Base-by-base conservation (phyloP, 2,797 vertebrate species). In the Rhynchotus rufescens region DNA sequence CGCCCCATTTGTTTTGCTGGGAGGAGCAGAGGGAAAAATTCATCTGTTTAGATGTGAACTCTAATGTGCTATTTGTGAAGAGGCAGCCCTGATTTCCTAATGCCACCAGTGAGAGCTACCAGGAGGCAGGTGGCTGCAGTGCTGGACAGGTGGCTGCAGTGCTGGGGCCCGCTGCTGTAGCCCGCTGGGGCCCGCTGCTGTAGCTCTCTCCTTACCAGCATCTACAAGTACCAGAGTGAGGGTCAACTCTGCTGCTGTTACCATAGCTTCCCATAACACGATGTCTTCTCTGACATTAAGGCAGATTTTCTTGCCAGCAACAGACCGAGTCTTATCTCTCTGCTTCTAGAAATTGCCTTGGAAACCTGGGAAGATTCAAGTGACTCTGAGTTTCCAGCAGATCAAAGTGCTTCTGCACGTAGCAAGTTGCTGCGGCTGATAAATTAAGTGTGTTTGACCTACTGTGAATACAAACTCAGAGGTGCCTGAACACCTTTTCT, bases 331-430 rank as follows among this genome's bases (percentile, higher is more conserved):
- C 26, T 77, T 80, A 28, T 45, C 6, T 72, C 42, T 65, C 62
- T 90, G 36, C 57, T 80, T 17, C 12, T 74, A 65, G 68, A 91
- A 86, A 67, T 68, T 59, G 30, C 57, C 61, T 82, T 84, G 49
- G 72, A 88, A 94, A 80, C 49, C 9, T 64, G 84, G 84, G 52
- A 88, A 90, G 61, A 86, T 34, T 20, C n/a, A 45, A 40, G 32
- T 57, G 40, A 21, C 30, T 66, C 15, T 26, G 76, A 81, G 32
- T 82, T 91, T 84, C 40, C n/a, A 80, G 54, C 36, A 82, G 73
- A 32, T 0, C 0, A 42, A 86, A 77, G 17, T 26, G 40, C 34
- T 51, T 83, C 20, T 86, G 45, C 42, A 7, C 19, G 4, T 83
- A 85, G 32, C 30, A 69, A 22, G 23, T 19, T 60, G 28, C 52